phyloP scores from a whole-genome alignment of 2,113 vertebrate genomes.

The Gobius niger region DNA sequence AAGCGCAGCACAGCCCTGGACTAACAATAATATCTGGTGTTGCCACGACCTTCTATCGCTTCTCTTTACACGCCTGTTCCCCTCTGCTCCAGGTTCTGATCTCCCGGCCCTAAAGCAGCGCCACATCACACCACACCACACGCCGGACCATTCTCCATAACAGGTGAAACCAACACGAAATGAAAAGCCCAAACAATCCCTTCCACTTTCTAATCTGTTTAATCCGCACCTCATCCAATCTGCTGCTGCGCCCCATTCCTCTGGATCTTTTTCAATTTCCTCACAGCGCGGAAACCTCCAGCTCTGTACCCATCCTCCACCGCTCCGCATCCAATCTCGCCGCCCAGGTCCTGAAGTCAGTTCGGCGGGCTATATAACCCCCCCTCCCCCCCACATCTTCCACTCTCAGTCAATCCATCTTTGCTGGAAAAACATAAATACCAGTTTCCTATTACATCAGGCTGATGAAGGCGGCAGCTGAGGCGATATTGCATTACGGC shows the following conservation, averaged over 20 bases:
- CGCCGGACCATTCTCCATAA: background rate
- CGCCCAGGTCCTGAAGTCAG: constrained; percentile 21
- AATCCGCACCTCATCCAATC: constrained; percentile 45
- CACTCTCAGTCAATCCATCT: constrained; percentile 43
- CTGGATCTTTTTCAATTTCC: constrained; percentile 38
- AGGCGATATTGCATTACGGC: constrained; percentile 64
- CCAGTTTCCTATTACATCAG: constrained; percentile 71
- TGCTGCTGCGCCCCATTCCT: constrained; percentile 24
- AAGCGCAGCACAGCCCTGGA: background rate
- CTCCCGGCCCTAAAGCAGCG: background rate
- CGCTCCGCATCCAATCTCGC: constrained; percentile 21
- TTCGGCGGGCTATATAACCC: constrained; percentile 48
- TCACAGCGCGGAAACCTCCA: constrained; percentile 5
- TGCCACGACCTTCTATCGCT: background rate
- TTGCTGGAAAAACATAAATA: constrained; percentile 69
- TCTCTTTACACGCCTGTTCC: background rate
- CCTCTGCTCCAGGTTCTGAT: background rate
- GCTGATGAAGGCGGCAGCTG: constrained; percentile 67
- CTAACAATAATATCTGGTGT: background rate
- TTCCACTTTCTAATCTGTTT: constrained; percentile 41
- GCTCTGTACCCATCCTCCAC: constrained; percentile 24
- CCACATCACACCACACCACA: background rate
- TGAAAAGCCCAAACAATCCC: constrained; percentile 40
- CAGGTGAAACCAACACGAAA: constrained; percentile 34
- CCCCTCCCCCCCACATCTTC: constrained; percentile 4